Percentiles rank a stretch among this genome's conserved stretches.
phyloP scores from a whole-genome alignment of 2,888 invertebrate species.

The Scrobipalpa atriplicella region DNA sequence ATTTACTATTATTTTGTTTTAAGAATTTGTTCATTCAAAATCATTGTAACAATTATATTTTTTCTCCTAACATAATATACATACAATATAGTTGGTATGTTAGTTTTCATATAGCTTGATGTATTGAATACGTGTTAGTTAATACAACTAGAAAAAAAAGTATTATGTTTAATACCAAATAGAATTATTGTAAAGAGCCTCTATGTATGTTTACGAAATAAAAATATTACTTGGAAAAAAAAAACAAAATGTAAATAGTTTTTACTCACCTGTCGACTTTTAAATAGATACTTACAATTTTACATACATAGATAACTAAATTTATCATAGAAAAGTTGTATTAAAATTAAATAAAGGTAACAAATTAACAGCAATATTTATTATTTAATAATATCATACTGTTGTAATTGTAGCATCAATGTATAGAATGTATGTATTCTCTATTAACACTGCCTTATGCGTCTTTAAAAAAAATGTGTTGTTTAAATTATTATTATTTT shows the following conservation, averaged over 20 bases:
- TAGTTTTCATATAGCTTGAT: conserved; percentile 28
- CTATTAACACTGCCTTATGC: conserved; percentile 32
- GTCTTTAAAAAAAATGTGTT: conserved; percentile 20
- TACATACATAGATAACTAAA: conserved; percentile 28
- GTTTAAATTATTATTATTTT: not conserved
- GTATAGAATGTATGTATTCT: conserved; percentile 42
- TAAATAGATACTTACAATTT: conserved; percentile 21
- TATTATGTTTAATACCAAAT: conserved; percentile 4
- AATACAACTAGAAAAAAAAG: not conserved
- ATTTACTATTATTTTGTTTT: too few species aligned
- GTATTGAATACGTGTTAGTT: conserved; percentile 27
- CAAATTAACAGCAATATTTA: conserved; percentile 30
- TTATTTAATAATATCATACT: conserved; percentile 18
- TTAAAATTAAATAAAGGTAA: conserved; percentile 29
- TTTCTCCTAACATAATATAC: not conserved
- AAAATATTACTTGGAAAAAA: not conserved
- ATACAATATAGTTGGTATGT: not conserved
- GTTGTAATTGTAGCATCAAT: conserved; percentile 38
- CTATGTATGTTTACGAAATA: not conserved
- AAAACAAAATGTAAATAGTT: not conserved
- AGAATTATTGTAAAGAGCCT: conserved; percentile 4
- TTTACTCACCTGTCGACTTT: not conserved
- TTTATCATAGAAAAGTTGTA: conserved; percentile 38
- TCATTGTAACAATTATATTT: too few species aligned
- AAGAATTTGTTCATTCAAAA: too few species aligned